A percentile compares a stretch with the other conserved stretches of the same genome.
phyloP scores from a whole-genome alignment of 2,888 invertebrate genomes.

The Sarcophaga rosellei region DNA sequence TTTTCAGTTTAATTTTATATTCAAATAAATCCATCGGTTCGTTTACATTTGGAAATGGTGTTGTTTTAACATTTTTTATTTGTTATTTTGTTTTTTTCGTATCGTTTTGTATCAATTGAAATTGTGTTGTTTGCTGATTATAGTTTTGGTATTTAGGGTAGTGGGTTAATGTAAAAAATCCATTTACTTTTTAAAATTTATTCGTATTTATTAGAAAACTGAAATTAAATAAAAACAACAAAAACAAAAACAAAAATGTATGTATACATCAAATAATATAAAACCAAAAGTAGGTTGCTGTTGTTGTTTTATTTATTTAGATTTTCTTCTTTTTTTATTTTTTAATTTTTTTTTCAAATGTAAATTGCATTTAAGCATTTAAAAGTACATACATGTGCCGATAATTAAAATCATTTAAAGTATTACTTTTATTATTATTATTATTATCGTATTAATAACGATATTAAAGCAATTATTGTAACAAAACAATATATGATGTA shows the following conservation, averaged over 20 bases:
- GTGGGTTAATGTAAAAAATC: constrained; percentile 61
- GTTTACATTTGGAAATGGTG: constrained; percentile 26
- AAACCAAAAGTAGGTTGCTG: no score
- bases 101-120: constrained; percentile 3
- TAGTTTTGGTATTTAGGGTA: constrained; percentile 57
- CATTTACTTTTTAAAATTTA: constrained; percentile 23
- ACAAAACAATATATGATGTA: no score
- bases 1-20: no score
- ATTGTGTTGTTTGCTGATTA: constrained; percentile 16
- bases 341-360: no score
- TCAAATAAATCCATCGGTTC: no score
- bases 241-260: no score
- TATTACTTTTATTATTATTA: neutral
- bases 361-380: no score
- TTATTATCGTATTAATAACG: neutral
- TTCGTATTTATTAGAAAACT: constrained; percentile 39
- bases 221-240: neutral
- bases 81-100: neutral
- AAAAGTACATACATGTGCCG: neutral
- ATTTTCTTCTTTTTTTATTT: no score
- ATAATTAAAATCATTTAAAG: constrained; percentile 27
- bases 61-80: constrained; percentile 6
- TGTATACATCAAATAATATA: neutral
- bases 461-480: neutral
- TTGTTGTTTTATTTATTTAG: no score